Evolutionary conservation across 1,140 invertebrate genomes (phyloP), one percentile per base, ranked within the genome.

Genomic region (Diorhabda carinulata): DNA sequence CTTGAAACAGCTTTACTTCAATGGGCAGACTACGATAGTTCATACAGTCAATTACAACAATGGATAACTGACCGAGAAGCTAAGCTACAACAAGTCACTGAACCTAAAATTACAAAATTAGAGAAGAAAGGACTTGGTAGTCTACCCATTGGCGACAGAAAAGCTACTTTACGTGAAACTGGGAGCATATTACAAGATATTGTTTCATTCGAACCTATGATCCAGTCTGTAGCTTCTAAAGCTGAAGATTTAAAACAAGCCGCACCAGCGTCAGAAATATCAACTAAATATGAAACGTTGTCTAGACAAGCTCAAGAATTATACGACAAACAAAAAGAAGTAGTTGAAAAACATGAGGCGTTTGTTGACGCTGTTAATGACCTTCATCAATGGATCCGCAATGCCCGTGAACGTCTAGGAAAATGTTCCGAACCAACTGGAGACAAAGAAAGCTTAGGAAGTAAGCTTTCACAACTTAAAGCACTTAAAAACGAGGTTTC

Each of bases 21-120:
- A 86, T 97, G 94, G 94, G 93, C 94, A n/a, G 95, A 97, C 80
- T 97, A 96, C 78, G 95, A 92, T 78, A 94, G 93, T 40, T 94
- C 92, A 10, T 95, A 95, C 74, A 90, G 91, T 8, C 94, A 97
- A 77, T 82, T 98, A 4, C 90, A 96, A 78, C 92, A 96, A 85
- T 97, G 96, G 95, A 93, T 98, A n/a, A 91, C 89, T 52, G 96
- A 98, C 75, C 88, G 95, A 72, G 95, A 98, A 83, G 92, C 92
- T 1, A 95, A 97, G 83, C 81, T 98, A n/a, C 93, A 96, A 83
- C 91, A 97, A 85, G 92, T 96, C 7, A 93, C 91, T 78, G 93
- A 94, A 78, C 90, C 91, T 73, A 94, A 92, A 81, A 87, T 92
- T n/a, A 86, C 87, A 1, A 92, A 92, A 77, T 88, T 89, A 3